These are phyloP conservation scores for Anableps anableps DNA, from an alignment of 2,797 vertebrate genomes.

Conservation along the genomic window DNA sequence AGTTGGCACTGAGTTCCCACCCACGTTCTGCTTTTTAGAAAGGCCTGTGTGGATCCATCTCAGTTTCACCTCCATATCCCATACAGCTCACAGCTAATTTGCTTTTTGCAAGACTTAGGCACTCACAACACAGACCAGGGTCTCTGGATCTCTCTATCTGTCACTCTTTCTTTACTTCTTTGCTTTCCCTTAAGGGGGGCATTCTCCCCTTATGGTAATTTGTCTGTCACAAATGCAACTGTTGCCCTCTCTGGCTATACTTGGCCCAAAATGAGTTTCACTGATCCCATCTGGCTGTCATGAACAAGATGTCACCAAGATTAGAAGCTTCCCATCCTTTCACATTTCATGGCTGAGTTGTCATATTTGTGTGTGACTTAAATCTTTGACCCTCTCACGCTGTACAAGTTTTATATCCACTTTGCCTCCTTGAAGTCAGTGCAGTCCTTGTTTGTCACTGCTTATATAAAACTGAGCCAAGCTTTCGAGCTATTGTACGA, in stretches of 20 bases:
- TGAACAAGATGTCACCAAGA: slow-evolving; percentile 68
- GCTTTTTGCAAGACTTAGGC: slow-evolving; percentile 62
- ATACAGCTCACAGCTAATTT: slow-evolving; percentile 69
- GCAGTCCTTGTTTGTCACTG: slow-evolving; percentile 48
- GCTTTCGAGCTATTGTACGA: slow-evolving; percentile 38
- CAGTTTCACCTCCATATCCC: slow-evolving; percentile 66
- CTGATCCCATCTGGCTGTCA: slow-evolving; percentile 79
- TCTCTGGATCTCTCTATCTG: slow-evolving; percentile 34
- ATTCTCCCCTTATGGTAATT: slow-evolving; percentile 72
- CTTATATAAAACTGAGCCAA: slow-evolving; percentile 46
- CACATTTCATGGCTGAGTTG: slow-evolving; percentile 75
- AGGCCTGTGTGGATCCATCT: slow-evolving; percentile 59
- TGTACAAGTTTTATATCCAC: slow-evolving; percentile 69
- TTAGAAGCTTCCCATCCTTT: slow-evolving; percentile 74
- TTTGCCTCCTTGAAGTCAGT: slow-evolving; percentile 45
- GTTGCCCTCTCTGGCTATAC: slow-evolving; percentile 68
- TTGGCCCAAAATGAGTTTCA: slow-evolving; percentile 72
- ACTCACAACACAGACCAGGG: slow-evolving; percentile 27
- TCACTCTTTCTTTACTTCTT: slow-evolving; percentile 61
- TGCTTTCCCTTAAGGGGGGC: slow-evolving; percentile 54
- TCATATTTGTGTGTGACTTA: slow-evolving; percentile 69
- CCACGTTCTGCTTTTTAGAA: slow-evolving; percentile 66
- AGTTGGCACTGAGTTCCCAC: slow-evolving; percentile 69
- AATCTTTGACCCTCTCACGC: slow-evolving; percentile 64
- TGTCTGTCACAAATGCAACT: slow-evolving; percentile 77